Evolutionary conservation across 2,888 invertebrate genomes (phyloP), one percentile per base, ranked within the genome.

Genomic region (Eueremaeus valkanovi): DNA sequence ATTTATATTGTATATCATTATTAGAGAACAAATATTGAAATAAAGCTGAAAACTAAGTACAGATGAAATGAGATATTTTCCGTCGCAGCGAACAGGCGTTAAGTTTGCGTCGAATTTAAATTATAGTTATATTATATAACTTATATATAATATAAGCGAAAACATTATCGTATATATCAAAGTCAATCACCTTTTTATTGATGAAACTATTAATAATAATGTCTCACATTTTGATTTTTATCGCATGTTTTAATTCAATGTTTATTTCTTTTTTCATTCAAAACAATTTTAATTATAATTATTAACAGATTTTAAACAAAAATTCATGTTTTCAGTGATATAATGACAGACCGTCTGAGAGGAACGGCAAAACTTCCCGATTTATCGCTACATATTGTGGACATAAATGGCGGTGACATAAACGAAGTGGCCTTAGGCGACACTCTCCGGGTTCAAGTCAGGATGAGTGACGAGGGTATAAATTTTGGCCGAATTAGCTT

Each of bases 391-490:
- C 78, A 79, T 55, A 79, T 80, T 18, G 77, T 80, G 29, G 80
- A 80, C 73, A 74, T 77, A 49, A 72, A 78, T 16, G 80, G 80
- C 29, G 73, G 76, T 29, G 80, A 80, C 49, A 77, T 77, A n/a
- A 79, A 80, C 16, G 76, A 76, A 9, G 80, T 80, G 13, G 77
- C 79, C 45, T 75, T 80, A 40, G 80, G 80, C n/a, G 80, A 80
- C 72, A 73, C 80, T 13, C 74, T 80, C 18, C 36, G 79, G 42
- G 80, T 80, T 11, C 80, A 80, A 78, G 80, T 80, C 11, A 68
- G 79, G 36, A 80, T 80, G 78, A 78, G 78, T 36, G 79, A 80
- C 73, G 80, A 80, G 78, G 78, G 80, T 80, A 77, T 29, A 13
- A 9, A 42, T 75, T n/a, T n/a, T n/a, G n/a, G n/a, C n/a, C n/a